Evolutionary conservation across 2,797 vertebrate species (phyloP).

Genomic region (Petrocephalus schoutedeni): DNA sequence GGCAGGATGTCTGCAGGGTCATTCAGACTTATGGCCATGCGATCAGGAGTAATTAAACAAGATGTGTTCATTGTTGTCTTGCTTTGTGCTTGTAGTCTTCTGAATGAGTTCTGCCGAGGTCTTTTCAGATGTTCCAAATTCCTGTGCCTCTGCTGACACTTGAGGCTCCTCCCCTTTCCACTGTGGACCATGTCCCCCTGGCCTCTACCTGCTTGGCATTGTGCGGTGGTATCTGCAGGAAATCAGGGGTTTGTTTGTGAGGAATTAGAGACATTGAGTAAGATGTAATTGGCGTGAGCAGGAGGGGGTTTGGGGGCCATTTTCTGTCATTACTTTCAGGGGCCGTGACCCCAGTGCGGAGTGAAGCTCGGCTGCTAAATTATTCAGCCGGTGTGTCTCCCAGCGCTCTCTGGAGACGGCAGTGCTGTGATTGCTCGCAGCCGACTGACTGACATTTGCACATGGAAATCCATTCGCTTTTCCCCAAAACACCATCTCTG

Average conservation of each 20-base stretch:
- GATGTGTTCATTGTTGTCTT: not conserved
- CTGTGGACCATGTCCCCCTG: not conserved
- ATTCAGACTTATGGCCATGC: not conserved
- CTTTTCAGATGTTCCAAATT: not conserved
- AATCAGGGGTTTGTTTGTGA: slow-evolving; percentile 34
- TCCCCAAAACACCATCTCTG: slow-evolving; percentile 57
- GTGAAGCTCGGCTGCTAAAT: slow-evolving; percentile 71
- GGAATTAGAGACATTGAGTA: slow-evolving; percentile 65
- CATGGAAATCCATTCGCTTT: slow-evolving; percentile 70
- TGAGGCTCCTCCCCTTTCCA: not conserved
- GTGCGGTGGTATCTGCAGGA: slow-evolving; percentile 17
- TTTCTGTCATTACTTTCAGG: slow-evolving; percentile 75
- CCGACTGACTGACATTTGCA: slow-evolving; percentile 77
- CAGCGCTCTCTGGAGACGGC: slow-evolving; percentile 63
- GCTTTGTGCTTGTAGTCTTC: slow-evolving; percentile 6
- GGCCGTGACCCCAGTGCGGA: slow-evolving; percentile 69
- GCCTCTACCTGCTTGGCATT: slow-evolving; percentile 4
- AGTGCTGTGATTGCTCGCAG: slow-evolving; percentile 69
- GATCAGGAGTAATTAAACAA: not conserved
- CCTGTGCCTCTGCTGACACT: not conserved
- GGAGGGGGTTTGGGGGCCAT: slow-evolving; percentile 58
- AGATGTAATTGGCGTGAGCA: slow-evolving; percentile 69
- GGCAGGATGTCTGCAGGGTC: not conserved
- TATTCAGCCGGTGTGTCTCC: slow-evolving; percentile 69
- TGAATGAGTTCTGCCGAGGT: not conserved